A percentile compares a stretch with the other conserved stretches of the same genome.
Evolutionary conservation across 2,797 vertebrate genomes (phyloP).

Genomic region (Xenopus petersii): DNA sequence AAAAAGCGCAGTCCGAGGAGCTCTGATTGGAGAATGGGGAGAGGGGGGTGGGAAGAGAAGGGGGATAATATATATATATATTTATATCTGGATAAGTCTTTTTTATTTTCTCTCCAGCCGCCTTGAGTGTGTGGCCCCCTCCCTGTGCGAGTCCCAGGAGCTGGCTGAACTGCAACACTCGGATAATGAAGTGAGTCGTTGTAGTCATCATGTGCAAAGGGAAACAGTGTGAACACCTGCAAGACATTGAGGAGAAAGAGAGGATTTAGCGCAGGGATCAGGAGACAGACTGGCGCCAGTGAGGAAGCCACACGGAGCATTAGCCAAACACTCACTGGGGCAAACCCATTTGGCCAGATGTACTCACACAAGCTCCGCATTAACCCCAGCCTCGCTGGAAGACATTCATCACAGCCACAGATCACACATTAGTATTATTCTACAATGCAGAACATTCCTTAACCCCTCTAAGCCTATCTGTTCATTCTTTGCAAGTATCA

Average conservation of each 20-base stretch:
- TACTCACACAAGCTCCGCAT: conserved; percentile 54
- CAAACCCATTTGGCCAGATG: conserved; percentile 93
- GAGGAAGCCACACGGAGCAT: conserved; percentile 96
- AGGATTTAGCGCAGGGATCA: conserved; percentile 90
- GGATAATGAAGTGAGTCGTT: conserved; percentile 53
- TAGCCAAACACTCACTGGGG: conserved; percentile 94
- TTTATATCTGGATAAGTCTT: conserved; percentile 70
- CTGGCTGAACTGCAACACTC: conserved; percentile 66
- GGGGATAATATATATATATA: conserved; percentile 29
- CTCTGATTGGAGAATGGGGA: conserved; percentile 68
- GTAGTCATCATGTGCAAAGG: conserved; percentile 65
- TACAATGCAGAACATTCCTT: too few relatives aligned
- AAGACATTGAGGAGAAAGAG: conserved; percentile 85
- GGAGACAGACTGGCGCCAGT: conserved; percentile 95
- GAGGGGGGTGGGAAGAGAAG: conserved; percentile 20
- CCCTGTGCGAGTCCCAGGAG: conserved; percentile 50
- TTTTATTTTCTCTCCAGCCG: conserved; percentile 22
- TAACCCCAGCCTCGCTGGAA: conserved; percentile 29
- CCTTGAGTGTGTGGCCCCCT: conserved; percentile 46
- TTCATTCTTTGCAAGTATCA: too few relatives aligned
- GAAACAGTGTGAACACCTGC: conserved; percentile 88
- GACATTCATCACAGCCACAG: too few relatives aligned
- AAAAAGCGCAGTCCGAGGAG: conserved; percentile 77
- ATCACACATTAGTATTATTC: too few relatives aligned
- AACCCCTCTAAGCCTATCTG: too few relatives aligned